Percentiles rank a stretch among this genome's conserved stretches.
Evolutionary conservation across 2,113 vertebrate species (phyloP).

Genomic region (Prinia subflava): DNA sequence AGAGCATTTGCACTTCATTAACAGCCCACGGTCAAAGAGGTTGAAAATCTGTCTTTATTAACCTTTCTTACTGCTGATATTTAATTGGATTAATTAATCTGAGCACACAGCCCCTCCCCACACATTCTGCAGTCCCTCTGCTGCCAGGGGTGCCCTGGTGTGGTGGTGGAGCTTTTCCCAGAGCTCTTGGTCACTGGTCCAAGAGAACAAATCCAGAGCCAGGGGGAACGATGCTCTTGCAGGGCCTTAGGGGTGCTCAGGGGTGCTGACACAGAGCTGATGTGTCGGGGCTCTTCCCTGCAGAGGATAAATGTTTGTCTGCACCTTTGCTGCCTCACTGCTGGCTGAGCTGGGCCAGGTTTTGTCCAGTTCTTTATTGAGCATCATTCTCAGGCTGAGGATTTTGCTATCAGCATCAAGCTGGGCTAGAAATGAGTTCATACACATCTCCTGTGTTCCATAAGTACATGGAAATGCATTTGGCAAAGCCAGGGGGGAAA

Average conservation of each 20-base stretch:
- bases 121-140: neutral
- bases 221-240: neutral
- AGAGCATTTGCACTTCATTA: neutral
- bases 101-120: neutral
- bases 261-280: neutral
- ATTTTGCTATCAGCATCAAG: neutral
- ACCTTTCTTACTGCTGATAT: neutral
- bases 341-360: neutral
- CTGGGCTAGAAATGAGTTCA: neutral
- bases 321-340: neutral
- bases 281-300: neutral
- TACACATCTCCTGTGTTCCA: neutral
- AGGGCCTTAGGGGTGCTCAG: accelerated
- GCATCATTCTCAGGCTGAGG: neutral
- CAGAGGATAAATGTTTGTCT: neutral
- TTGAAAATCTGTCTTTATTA: neutral
- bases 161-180: neutral
- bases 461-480: neutral
- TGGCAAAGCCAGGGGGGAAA: neutral
- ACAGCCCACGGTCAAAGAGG: neutral
- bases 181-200: neutral
- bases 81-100: neutral
- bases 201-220: accelerated
- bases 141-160: neutral
- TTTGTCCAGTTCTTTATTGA: neutral